phyloP scores from a whole-genome alignment of 1,140 invertebrate species.

The Hormaphis cornu region DNA sequence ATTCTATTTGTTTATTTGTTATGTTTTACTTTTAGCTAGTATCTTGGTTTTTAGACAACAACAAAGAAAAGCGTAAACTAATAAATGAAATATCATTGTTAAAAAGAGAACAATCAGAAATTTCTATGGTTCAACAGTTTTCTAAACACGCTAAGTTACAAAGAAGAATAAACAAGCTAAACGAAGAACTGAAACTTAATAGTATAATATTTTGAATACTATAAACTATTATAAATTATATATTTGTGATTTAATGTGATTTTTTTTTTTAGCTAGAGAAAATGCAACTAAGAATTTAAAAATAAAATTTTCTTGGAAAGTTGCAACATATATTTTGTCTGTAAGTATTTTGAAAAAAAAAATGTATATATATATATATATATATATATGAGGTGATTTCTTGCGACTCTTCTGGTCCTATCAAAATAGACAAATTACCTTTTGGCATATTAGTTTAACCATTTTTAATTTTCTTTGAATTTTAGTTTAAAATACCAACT shows the following conservation, averaged over 20 bases:
- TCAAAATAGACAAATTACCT: no score
- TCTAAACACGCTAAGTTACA: conserved; percentile 20
- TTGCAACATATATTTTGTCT: neutral
- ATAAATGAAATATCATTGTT: neutral
- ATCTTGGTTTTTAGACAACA: neutral
- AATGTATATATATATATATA: no score
- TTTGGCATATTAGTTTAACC: no score
- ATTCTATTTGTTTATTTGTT: neutral
- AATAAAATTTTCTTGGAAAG: neutral
- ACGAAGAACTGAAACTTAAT: neutral
- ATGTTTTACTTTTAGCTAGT: neutral
- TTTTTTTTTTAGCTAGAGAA: neutral
- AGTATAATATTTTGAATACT: neutral
- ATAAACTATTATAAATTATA: neutral
- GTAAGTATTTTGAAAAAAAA: conserved; percentile 17
- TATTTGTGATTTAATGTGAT: neutral
- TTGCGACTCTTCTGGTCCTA: no score
- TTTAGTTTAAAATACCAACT: no score
- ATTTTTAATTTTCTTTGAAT: no score
- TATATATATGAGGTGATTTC: no score
- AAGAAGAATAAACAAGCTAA: conserved; percentile 3
- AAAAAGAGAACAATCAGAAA: conserved; percentile 1
- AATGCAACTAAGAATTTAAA: conserved; percentile 21
- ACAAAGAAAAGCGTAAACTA: neutral
- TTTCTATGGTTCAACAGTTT: neutral